These are phyloP conservation scores for Asbolus verrucosus DNA, from an alignment of 1,140 invertebrate species.

Conservation along the genomic window DNA sequence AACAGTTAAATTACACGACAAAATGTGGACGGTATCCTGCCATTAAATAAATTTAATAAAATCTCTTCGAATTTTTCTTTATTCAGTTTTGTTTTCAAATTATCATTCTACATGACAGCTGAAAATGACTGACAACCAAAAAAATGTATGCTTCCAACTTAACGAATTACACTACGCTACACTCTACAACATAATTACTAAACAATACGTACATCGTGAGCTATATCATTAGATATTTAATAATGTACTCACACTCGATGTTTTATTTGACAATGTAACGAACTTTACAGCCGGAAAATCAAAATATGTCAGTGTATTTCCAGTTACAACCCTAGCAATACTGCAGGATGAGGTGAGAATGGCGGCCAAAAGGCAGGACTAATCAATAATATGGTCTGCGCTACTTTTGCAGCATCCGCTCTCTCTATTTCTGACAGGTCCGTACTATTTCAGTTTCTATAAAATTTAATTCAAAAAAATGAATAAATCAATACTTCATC, in stretches of 20 bases:
- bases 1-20: too few relatives aligned
- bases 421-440: slow-evolving; percentile 23
- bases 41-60: too few relatives aligned
- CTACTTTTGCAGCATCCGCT: slow-evolving; percentile 43
- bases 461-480: slow-evolving; percentile 11
- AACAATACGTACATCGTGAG: slow-evolving; percentile 21
- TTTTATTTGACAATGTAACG: neutral
- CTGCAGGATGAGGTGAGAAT: slow-evolving; percentile 40
- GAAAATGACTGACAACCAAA: too few relatives aligned
- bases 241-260: slow-evolving; percentile 29
- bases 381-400: slow-evolving; percentile 45
- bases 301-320: slow-evolving; percentile 19
- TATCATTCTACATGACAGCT: too few relatives aligned
- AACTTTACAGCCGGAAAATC: neutral
- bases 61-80: too few relatives aligned
- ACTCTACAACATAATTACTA: too few relatives aligned
- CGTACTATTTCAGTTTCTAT: slow-evolving; percentile 26
- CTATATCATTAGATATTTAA: slow-evolving; percentile 29
- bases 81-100: too few relatives aligned
- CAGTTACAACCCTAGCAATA: slow-evolving; percentile 23
- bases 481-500: neutral
- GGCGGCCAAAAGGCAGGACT: slow-evolving; percentile 40
- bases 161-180: too few relatives aligned
- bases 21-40: too few relatives aligned
- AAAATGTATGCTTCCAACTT: too few relatives aligned